phyloP scores from a whole-genome alignment of 2,113 vertebrate genomes.

The Oceanites oceanicus region DNA sequence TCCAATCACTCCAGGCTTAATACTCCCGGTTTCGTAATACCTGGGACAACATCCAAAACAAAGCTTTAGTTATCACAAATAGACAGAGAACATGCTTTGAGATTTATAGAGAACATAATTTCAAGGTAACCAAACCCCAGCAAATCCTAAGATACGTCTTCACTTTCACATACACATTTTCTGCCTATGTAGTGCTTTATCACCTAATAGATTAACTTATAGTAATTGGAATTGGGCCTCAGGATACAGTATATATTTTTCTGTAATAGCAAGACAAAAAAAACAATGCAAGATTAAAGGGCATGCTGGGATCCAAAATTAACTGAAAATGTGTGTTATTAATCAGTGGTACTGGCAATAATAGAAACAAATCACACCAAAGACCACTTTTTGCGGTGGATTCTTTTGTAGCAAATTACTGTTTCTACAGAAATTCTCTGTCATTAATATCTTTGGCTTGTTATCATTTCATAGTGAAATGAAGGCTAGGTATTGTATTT shows the following conservation, averaged over 20 bases:
- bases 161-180: constrained; percentile 43
- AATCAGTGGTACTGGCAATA: constrained; percentile 59
- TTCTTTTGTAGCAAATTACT: constrained; percentile 49
- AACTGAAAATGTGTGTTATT: constrained; percentile 68
- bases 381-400: constrained; percentile 7
- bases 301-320: constrained; percentile 50
- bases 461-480: constrained; percentile 25
- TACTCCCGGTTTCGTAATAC: constrained; percentile 99
- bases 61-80: not conserved
- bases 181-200: not conserved
- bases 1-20: constrained; percentile 98
- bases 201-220: constrained; percentile 42
- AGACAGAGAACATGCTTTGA: not conserved
- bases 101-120: constrained; percentile 3
- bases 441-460: constrained; percentile 42
- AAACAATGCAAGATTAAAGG: constrained; percentile 54
- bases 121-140: constrained; percentile 9
- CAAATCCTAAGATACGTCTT: constrained; percentile 44
- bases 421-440: constrained; percentile 53
- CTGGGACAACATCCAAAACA: constrained; percentile 75
- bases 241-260: constrained; percentile 31
- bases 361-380: constrained; percentile 64
- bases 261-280: constrained; percentile 53
- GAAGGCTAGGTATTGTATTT: not conserved
- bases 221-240: constrained; percentile 48